Evolutionary conservation across 2,113 vertebrate genomes (phyloP).

Genomic region (Myodes glareolus): DNA sequence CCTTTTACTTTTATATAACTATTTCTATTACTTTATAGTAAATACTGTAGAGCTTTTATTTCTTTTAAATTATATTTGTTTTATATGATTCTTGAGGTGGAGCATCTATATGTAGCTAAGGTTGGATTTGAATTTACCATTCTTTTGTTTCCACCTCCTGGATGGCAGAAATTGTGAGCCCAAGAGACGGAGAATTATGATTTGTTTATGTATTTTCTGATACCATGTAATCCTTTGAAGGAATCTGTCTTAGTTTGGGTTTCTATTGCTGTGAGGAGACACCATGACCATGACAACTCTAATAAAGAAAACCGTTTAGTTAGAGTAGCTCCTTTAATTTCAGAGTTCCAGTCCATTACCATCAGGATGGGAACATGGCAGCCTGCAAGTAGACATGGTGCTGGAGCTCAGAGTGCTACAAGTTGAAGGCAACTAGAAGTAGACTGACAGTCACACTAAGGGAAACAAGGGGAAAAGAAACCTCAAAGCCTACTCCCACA

Average conservation of each 20-base stretch:
- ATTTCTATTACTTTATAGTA: background rate
- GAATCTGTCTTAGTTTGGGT: background rate
- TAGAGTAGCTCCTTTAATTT: background rate
- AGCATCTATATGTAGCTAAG: no score
- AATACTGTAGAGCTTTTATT: background rate
- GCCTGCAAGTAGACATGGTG: background rate
- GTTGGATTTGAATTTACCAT: background rate
- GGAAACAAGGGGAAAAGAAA: background rate
- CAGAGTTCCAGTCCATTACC: background rate
- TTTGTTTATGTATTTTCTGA: background rate
- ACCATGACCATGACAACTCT: background rate
- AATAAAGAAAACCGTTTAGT: background rate
- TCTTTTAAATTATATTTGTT: background rate
- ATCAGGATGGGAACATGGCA: background rate
- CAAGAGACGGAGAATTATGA: background rate
- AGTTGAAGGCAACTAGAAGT: background rate
- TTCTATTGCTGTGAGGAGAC: background rate
- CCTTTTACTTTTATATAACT: background rate
- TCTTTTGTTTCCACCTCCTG: background rate
- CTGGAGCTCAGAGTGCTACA: background rate
- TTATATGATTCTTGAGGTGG: background rate
- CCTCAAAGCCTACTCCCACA: background rate
- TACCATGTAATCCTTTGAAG: background rate
- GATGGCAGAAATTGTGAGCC: background rate
- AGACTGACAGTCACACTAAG: background rate